Percentiles rank a stretch among this genome's conserved stretches.
Conservation (phyloP, 2,888 invertebrate species). For the Macropis europaea region DNA sequence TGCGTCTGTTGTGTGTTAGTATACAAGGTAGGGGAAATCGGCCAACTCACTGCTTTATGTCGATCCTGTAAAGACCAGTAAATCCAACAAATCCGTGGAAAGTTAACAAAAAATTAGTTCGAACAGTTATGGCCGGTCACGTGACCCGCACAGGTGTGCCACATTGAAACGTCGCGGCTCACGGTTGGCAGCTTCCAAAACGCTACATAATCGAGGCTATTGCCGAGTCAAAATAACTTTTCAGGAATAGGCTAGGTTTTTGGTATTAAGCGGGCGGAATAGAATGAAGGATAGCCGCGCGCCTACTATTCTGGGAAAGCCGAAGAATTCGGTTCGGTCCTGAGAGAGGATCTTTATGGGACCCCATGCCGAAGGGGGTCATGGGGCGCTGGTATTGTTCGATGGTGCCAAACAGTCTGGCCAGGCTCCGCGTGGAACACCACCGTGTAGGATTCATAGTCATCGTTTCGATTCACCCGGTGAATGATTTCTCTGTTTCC, state of each 20-base stretch:
- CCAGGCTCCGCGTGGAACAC: constrained; percentile 16
- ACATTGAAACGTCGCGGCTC: background rate
- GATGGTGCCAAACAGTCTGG: constrained; percentile 74
- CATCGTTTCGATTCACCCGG: constrained; percentile 19
- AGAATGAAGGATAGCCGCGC: constrained; percentile 48
- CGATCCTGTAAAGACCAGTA: too few species aligned
- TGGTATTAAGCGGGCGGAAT: constrained; percentile 23
- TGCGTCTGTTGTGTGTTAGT: too few species aligned
- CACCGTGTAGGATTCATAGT: constrained; percentile 27
- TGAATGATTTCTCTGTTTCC: constrained; percentile 55
- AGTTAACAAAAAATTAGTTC: too few species aligned
- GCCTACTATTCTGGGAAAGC: constrained; percentile 63
- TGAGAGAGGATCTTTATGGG: constrained; percentile 62
- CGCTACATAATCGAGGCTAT: constrained; percentile 27
- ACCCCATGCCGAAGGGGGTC: constrained; percentile 56
- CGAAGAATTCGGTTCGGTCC: constrained; percentile 56
- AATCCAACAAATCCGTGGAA: too few species aligned
- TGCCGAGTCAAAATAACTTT: constrained; percentile 30
- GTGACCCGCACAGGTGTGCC: constrained; percentile 24
- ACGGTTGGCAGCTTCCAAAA: constrained; percentile 4
- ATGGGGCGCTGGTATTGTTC: constrained; percentile 64
- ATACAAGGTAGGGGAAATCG: too few species aligned
- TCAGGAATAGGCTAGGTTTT: constrained; percentile 24
- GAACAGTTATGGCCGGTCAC: background rate
- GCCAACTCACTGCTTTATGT: too few species aligned